Evolutionary conservation across 2,888 invertebrate species (phyloP), one percentile per base, ranked within the genome.

Genomic region (Syrista parreyssii): DNA sequence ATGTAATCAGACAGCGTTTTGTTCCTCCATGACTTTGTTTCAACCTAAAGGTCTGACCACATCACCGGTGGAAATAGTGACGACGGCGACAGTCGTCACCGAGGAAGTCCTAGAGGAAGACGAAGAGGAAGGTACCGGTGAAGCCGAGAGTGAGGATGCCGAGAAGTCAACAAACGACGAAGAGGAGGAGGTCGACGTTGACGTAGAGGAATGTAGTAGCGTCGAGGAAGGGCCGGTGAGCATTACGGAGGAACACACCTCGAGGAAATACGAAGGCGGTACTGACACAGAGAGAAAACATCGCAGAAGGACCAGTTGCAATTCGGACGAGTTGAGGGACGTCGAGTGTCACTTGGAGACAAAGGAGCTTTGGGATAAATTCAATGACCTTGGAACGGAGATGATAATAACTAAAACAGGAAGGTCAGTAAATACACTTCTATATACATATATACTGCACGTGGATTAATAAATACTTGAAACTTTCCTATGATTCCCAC

Each of bases 401-500:
- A 96, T 96, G 96, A 96, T 96, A 92, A 96, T 96, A 91, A 96
- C 96, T 15, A 96, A 96, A 92, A 95, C 95, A 79, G 96, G 96
- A 90, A 94, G 96, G 96, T 96, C 90, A 92, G 94, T 89, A 90
- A 30, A 74, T 23, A 71, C 4, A 0, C 15, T n/a, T 71, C 9
- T 30, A 11, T 71, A 4, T 40, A 6, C 6, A 40, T 40, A 23
- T 23, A 15, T 6, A 23, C 6, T 40, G 0, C 40, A 23, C 23
- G 55, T 55, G 23, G 9, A 55, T 23, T 9, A 23, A 55, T 23
- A 9, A 40, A 9, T 9, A 55, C 9, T 55, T 23, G 0, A 23
- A 55, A 23, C 9, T 9, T 23, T 55, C 23, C 4, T 55, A 55
- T 55, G 6, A 55, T 55, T 55, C 9, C 9, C 23, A 23, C 23